Conservation (phyloP, 2,797 vertebrate genomes). For the Rhyacichthys aspro region DNA sequence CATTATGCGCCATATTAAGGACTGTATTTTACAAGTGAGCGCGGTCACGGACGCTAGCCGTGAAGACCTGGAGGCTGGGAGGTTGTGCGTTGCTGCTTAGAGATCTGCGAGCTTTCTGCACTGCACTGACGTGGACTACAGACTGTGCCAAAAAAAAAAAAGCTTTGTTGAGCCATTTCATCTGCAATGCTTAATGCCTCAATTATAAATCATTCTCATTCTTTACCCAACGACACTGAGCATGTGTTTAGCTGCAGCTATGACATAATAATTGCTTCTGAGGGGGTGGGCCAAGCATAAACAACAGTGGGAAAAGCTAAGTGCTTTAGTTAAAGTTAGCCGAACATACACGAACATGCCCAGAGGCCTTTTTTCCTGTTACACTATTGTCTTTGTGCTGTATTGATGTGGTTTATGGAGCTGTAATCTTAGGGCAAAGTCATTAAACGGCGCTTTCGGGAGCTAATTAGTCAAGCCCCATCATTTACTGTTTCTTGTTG, state of each 20-base stretch:
- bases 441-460: slow-evolving; percentile 13
- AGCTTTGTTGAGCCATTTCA: slow-evolving; percentile 39
- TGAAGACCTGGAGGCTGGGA: slow-evolving; percentile 2
- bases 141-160: slow-evolving; percentile 45
- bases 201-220: not conserved
- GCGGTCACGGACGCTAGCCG: slow-evolving; percentile 15
- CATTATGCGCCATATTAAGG: slow-evolving; percentile 19
- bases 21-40: slow-evolving; percentile 22
- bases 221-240: not conserved
- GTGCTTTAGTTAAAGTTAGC: slow-evolving; percentile 5
- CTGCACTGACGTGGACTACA: slow-evolving; percentile 46
- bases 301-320: not conserved
- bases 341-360: slow-evolving; percentile 10
- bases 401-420: slow-evolving; percentile 29
- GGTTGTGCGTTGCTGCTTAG: slow-evolving; percentile 45
- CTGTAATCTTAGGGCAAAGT: slow-evolving; percentile 14
- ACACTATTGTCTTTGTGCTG: slow-evolving; percentile 21
- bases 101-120: slow-evolving; percentile 52
- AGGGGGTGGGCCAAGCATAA: slow-evolving; percentile 1
- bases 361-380: slow-evolving; percentile 19
- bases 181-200: slow-evolving; percentile 30
- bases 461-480: slow-evolving; percentile 8
- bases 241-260: slow-evolving; percentile 8
- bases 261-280: slow-evolving; percentile 4
- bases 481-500: slow-evolving; percentile 5